Evolutionary conservation across 1,140 invertebrate species (phyloP), one percentile per base, ranked within the genome.

Genomic region (Sweltsa coloradensis): DNA sequence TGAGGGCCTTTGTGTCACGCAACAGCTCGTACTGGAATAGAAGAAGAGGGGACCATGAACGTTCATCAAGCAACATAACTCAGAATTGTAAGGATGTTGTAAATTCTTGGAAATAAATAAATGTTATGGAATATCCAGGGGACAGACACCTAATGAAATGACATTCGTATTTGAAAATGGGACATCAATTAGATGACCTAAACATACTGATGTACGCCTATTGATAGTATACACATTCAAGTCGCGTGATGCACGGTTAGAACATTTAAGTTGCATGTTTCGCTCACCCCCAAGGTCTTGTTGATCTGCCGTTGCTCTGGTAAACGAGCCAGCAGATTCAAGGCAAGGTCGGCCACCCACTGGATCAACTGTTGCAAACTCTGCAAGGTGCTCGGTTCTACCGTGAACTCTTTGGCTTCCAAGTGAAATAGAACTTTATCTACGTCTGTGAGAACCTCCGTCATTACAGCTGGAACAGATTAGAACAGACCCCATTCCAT

Each of bases 291-390:
- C 34, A 11, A 19, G 21, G 34, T 19, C 21, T 19, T 36, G 18
- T 16, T 19, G 19, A 40, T 14, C 43, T 48, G 19, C 6, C 72
- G 60, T 53, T 75, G 78, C 55, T 86, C 80, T 1, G 88, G 85
- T 25, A 91, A 66, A 51, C 81, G 74, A 31, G 82, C 76, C 37
- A 95, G 63, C 36, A 93, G 69, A 57, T 89, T 90, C 0, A 95
- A 67, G 2, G 85, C 81, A 45, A 91, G 74, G 69, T 95, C 87
- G 3, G 85, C 80, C 21, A 92, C 82, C 81, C 90, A 91, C 64
- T 95, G 91, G 37, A 94, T 85, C 5, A 92, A 68, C 53, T 87
- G 84, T 55, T 94, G 86, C 3, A 94, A 67, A 9, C 85, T 87
- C 63, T 89, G 85, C 24, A 94, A 60, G 13, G 84, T 82, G 27